Evolutionary conservation across 2,113 vertebrate species (phyloP).

Genomic region (Struthidea cinerea): DNA sequence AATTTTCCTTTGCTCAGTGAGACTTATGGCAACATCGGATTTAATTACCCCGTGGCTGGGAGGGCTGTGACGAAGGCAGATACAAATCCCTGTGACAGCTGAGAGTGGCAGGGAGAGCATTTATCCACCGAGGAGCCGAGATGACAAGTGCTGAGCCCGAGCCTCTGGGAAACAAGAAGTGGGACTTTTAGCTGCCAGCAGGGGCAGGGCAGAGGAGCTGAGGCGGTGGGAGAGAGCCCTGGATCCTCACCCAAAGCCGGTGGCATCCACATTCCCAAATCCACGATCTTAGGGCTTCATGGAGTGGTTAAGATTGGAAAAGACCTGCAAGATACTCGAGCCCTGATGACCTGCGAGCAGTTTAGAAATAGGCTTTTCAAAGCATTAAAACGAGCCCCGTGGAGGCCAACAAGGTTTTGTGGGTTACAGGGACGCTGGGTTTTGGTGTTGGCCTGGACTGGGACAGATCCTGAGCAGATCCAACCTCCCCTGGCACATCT

Average conservation of each 20-base stretch:
- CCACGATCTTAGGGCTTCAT: background rate
- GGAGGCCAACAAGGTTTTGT: background rate
- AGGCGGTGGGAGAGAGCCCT: background rate
- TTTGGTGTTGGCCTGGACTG: background rate
- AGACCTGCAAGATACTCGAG: background rate
- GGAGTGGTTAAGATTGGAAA: background rate
- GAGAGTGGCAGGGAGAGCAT: background rate
- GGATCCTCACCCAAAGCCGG: background rate
- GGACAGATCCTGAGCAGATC: background rate
- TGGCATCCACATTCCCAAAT: background rate
- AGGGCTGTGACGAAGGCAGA: conserved; percentile 5
- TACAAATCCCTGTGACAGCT: conserved; percentile 44
- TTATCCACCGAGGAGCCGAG: background rate
- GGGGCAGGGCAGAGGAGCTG: background rate
- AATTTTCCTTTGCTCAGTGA: conserved; percentile 20
- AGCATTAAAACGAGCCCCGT: fast-evolving
- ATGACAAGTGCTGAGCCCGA: background rate
- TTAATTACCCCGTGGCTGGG: conserved; percentile 49
- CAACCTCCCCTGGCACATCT: background rate
- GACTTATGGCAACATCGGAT: conserved; percentile 5
- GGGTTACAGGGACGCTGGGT: background rate
- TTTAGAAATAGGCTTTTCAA: background rate
- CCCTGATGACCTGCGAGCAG: background rate
- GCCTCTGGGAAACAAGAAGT: background rate
- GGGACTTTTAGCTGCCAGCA: background rate